Evolutionary conservation across 37 sponge, comb jelly and placozoan species (phyloP).

Genomic region (Mnemiopsis leidyi): DNA sequence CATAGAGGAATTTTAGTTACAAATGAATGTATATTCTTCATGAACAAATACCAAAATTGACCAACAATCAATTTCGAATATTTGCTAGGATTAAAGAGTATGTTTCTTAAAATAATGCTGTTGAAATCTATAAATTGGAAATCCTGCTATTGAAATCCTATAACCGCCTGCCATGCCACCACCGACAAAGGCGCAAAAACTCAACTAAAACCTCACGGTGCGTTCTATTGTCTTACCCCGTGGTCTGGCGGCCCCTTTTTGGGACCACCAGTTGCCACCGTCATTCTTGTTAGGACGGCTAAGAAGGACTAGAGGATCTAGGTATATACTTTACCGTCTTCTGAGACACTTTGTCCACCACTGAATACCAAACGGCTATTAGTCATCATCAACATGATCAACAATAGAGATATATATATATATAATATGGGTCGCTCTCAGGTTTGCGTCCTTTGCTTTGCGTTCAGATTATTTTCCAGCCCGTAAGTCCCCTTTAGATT

Average conservation of each 20-base stretch:
- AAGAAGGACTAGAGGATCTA: neutral
- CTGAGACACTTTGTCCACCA: neutral
- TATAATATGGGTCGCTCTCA: too few relatives aligned
- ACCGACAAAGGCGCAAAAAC: neutral
- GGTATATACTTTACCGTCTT: neutral
- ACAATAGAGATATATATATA: too few relatives aligned
- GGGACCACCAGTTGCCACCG: neutral
- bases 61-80: too few relatives aligned
- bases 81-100: too few relatives aligned
- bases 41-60: too few relatives aligned
- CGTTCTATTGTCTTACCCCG: neutral
- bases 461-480: neutral
- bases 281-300: neutral
- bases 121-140: too few relatives aligned
- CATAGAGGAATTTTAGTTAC: too few relatives aligned
- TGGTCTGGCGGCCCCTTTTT: neutral
- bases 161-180: neutral
- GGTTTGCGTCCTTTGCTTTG: conserved; percentile 62
- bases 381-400: neutral
- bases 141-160: too few relatives aligned
- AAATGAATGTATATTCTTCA: too few relatives aligned
- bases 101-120: too few relatives aligned
- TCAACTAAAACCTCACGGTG: neutral
- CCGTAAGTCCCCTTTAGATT: too few relatives aligned
- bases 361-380: neutral